Evolutionary conservation across 2,888 invertebrate genomes (phyloP).

Genomic region (Scaptomyza polygonia): DNA sequence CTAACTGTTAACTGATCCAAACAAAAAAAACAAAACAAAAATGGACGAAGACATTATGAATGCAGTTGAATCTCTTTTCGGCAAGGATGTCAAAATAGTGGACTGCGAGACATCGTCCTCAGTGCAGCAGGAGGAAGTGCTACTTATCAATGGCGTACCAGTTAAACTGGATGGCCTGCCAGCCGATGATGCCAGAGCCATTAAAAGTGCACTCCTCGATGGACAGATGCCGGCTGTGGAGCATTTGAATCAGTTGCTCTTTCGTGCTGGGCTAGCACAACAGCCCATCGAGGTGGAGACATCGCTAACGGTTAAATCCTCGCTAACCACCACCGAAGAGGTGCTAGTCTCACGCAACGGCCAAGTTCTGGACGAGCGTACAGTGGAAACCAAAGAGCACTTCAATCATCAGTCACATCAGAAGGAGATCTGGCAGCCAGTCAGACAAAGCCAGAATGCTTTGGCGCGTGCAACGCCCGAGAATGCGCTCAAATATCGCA

Average conservation of each 20-base stretch:
- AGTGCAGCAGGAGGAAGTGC: conserved; percentile 89
- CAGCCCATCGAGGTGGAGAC: conserved; percentile 90
- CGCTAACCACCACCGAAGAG: conserved; percentile 89
- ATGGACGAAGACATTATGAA: conserved; percentile 91
- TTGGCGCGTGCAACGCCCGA: conserved; percentile 60
- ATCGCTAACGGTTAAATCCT: conserved; percentile 89
- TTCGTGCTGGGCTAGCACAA: conserved; percentile 87
- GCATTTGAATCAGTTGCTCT: conserved; percentile 88
- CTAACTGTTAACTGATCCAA: conserved; percentile 56
- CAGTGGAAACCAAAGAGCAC: conserved; percentile 89
- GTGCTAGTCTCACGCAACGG: conserved; percentile 89
- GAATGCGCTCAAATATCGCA: conserved; percentile 64
- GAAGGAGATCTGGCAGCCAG: conserved; percentile 88
- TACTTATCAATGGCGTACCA: conserved; percentile 89
- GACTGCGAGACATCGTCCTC: conserved; percentile 90
- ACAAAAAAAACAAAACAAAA: conserved; percentile 15
- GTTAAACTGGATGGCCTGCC: conserved; percentile 88
- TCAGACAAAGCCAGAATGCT: conserved; percentile 32
- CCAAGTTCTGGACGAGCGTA: conserved; percentile 88
- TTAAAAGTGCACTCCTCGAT: conserved; percentile 88
- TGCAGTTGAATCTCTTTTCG: conserved; percentile 90
- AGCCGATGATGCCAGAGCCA: conserved; percentile 88
- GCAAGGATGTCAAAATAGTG: conserved; percentile 89
- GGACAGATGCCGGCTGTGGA: conserved; percentile 90
- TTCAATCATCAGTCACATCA: conserved; percentile 89